Evolutionary conservation across 23 tunicate genomes (phyloP), one percentile per base, ranked within the genome.

Genomic region (Halocynthia roretzi): DNA sequence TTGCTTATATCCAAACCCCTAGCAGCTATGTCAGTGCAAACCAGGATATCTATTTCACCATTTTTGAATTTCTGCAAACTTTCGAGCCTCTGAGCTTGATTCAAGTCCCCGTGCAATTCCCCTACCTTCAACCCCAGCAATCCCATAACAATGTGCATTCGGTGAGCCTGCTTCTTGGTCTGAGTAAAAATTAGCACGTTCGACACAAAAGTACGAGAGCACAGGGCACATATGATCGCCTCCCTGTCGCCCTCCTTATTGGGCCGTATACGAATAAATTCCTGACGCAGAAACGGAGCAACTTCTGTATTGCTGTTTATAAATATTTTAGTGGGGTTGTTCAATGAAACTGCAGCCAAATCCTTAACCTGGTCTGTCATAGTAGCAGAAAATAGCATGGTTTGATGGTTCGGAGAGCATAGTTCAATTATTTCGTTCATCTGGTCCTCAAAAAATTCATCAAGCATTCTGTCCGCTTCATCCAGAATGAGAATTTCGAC

Each of bases 381-480:
- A 8, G 99, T 94, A 7, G 99, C 99, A 12, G 95, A 88, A 84
- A 94, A 94, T 40, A 94, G 71, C 99, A 94, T 81, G 6, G 99
- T 94, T 77, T 94, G 99, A 17, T 89, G 73, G 20, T 87, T 86
- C 7, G 76, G 73, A n/a, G 98, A 86, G 68, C 95, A 87, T 9
- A 87, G 78, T 44, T 81, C 67, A 51, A 94, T 83, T 50, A 94
- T 92, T 88, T 94, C 99, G 50, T 77, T 94, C 99, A 94, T 94
- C 77, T 94, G 99, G 20, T 85, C 95, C 48, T 85, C 91, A 52
- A 94, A 94, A 77, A 81, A 88, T 53, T 94, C 99, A 81, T 94
- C 98, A 64, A 93, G 65, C 98, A 93, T 93, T 78, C 98, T 78
- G 77, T 93, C 98, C 51, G 98, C 98, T 81, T 93, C 98, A 83